Base-by-base conservation (phyloP, 2,888 invertebrate genomes). In the Xylota sylvarum region DNA sequence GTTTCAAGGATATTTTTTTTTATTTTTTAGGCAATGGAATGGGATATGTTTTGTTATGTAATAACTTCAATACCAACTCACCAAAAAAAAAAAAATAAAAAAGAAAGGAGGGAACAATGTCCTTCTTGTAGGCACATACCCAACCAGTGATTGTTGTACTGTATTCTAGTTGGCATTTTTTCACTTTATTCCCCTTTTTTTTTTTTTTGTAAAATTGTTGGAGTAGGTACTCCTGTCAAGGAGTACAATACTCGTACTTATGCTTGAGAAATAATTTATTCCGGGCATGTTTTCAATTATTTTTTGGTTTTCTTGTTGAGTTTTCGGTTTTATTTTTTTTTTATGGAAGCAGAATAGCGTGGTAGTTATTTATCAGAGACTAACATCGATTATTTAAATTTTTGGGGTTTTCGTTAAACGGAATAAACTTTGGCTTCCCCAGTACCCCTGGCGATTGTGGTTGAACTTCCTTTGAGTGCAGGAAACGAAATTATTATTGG, bases 241-340 rank as follows among this genome's bases (percentile, higher is more conserved):
- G 23, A 17, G 35, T 56, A 62, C 43, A 73, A 62, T 70, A 62
- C n/a, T 32, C 3, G 12, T 30, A 62, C 43, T 50, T 32, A 50
- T 67, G 64, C 50, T 74, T 56, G 60, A 43, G 52, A 72, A 73
- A 81, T 67, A 86, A 81, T 81, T 86, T 86, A 86, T 86, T 86
- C 81, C 58, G 35, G 62, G 48, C 85, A 86, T 86, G 85, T 77
- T 81, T 86, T 81, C 81, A 86, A 86, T 86, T 86, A 86, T 73
- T 73, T 73, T 55, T 72, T 48, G 60, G 37, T 76, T 64, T 52
- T 50, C 19, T 55, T 40, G 4, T 19, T 64, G 40, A 43, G 14
- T 37, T 9, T 12, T 12, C 37, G 3, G 19, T 10, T 23, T 60
- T 52, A n/a, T n/a, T 32, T 23, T 10, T 14, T 43, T 58, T 30